phyloP scores from a whole-genome alignment of 2,797 vertebrate genomes.

The Karalla daura region DNA sequence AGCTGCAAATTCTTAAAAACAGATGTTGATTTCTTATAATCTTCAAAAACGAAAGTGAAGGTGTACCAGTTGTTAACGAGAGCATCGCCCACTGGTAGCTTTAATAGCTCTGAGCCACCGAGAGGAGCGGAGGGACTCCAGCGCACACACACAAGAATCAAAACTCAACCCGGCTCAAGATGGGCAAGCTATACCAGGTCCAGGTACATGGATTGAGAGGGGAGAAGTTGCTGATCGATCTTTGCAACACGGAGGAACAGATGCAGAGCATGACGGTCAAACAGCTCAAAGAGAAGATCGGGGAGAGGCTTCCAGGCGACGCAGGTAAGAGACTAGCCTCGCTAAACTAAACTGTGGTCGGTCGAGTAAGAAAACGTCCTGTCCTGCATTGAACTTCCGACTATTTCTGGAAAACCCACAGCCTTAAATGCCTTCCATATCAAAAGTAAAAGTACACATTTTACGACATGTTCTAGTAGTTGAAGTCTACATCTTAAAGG shows the following conservation, averaged over 20 bases:
- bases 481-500: too few relatives aligned
- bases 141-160: accelerated
- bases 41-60: constrained; percentile 54
- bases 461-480: too few relatives aligned
- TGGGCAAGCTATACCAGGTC: constrained; percentile 79
- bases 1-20: too few relatives aligned
- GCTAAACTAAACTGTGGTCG: too few relatives aligned
- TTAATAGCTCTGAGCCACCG: accelerated
- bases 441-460: too few relatives aligned
- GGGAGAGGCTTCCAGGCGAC: constrained; percentile 44
- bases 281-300: constrained; percentile 69
- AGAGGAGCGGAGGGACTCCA: not conserved
- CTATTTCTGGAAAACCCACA: too few relatives aligned
- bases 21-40: too few relatives aligned
- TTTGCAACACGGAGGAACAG: constrained; percentile 70
- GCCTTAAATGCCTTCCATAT: too few relatives aligned
- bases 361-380: too few relatives aligned
- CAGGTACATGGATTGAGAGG: constrained; percentile 58
- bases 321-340: constrained; percentile 49
- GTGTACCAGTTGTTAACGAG: not conserved
- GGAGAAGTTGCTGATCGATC: constrained; percentile 60
- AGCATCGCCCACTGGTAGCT: not conserved
- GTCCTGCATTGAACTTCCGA: too few relatives aligned
- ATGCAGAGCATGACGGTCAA: constrained; percentile 63
- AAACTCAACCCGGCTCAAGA: too few relatives aligned